These are phyloP conservation scores for Alfaro cultratus DNA, from an alignment of 2,797 vertebrate species.

Conservation along the genomic window DNA sequence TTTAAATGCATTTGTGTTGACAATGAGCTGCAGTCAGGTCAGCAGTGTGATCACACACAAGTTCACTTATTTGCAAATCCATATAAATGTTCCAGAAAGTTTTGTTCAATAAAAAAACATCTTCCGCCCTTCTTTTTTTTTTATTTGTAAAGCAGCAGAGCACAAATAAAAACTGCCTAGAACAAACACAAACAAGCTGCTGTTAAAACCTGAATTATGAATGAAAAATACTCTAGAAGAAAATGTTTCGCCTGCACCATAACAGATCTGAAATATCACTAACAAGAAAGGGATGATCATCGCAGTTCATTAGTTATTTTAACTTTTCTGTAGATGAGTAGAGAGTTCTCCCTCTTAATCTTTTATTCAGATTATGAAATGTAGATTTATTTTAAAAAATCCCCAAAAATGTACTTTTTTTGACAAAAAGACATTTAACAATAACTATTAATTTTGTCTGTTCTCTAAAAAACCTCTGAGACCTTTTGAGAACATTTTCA, in stretches of 20 bases:
- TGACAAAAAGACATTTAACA: background rate
- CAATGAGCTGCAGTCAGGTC: background rate
- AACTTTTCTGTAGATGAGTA: background rate
- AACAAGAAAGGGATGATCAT: background rate
- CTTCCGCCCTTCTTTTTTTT: background rate
- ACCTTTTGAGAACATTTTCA: background rate
- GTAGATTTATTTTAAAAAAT: background rate
- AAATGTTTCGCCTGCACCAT: background rate
- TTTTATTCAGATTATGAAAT: background rate
- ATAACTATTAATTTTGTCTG: background rate
- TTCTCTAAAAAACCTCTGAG: background rate
- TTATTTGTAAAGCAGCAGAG: background rate
- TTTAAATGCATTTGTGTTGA: background rate
- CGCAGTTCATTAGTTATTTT: background rate
- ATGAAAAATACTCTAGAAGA: background rate
- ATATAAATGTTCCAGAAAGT: background rate
- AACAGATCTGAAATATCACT: background rate
- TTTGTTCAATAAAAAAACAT: background rate
- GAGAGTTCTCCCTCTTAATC: background rate
- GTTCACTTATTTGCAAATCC: background rate
- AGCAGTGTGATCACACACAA: background rate
- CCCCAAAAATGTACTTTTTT: too few species aligned
- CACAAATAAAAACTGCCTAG: background rate
- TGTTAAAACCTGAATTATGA: background rate
- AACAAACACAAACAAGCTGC: background rate